phyloP scores from a whole-genome alignment of 2,797 vertebrate genomes.

The Bradypodion pumilum region DNA sequence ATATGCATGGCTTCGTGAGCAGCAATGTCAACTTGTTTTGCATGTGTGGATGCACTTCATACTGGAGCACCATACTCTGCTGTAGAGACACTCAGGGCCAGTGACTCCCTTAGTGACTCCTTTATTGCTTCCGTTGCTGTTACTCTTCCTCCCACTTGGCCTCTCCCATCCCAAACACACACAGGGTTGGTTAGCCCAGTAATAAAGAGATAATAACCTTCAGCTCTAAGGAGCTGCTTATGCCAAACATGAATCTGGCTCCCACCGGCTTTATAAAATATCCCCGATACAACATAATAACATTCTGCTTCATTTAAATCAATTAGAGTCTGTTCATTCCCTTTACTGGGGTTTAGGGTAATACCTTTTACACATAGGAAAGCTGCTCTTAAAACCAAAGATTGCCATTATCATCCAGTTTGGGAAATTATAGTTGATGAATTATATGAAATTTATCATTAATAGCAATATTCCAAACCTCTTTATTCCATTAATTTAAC shows the following conservation, averaged over 20 bases:
- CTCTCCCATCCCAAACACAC: neutral
- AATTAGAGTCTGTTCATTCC: conserved; percentile 31
- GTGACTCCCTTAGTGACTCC: too few species aligned
- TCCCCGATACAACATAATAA: conserved; percentile 23
- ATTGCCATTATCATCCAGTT: neutral
- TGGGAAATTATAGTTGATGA: neutral
- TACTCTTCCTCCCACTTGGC: neutral
- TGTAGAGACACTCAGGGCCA: too few species aligned
- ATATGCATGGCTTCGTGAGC: too few species aligned
- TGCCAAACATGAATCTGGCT: neutral
- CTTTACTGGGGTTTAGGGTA: conserved; percentile 1
- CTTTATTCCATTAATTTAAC: too few species aligned
- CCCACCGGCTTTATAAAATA: conserved; percentile 18
- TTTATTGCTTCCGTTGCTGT: neutral
- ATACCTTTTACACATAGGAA: neutral
- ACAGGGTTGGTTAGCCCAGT: neutral
- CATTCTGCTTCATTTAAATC: conserved; percentile 39
- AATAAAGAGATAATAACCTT: conserved; percentile 13
- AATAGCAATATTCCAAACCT: too few species aligned
- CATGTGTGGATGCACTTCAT: too few species aligned
- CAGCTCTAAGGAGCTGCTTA: conserved; percentile 21
- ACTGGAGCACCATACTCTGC: too few species aligned
- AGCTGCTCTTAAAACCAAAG: neutral
- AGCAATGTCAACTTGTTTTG: too few species aligned
- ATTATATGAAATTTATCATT: neutral